Percentiles rank a stretch among this genome's conserved stretches.
These are phyloP conservation scores for Stichopus chloronotus DNA, from an alignment of 35 echinoderm and acorn worm species.

Conservation along the genomic window DNA sequence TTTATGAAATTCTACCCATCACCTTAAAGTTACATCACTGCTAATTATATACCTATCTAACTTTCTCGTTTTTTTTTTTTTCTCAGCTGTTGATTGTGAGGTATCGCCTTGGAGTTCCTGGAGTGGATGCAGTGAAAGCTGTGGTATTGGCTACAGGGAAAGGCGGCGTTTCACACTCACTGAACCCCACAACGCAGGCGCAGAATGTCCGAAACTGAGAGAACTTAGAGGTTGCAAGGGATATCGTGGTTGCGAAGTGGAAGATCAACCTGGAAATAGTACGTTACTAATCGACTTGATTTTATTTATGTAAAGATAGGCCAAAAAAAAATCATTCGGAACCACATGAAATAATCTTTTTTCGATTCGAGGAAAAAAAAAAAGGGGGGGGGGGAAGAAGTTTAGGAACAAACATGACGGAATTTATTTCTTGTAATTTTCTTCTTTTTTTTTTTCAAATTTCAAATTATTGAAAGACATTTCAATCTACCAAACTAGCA, in stretches of 20 bases:
- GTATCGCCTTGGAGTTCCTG: slow-evolving; percentile 82
- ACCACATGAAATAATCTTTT: too few species aligned
- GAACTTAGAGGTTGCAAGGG: slow-evolving; percentile 77
- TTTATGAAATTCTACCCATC: too few species aligned
- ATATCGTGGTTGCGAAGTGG: slow-evolving; percentile 56
- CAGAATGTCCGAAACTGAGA: slow-evolving; percentile 68
- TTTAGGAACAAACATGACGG: too few species aligned
- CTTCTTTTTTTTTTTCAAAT: too few species aligned
- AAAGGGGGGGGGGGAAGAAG: too few species aligned
- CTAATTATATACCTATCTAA: too few species aligned
- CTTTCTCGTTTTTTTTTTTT: background rate
- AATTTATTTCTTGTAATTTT: too few species aligned
- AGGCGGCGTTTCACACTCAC: slow-evolving; percentile 49
- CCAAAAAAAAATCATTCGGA: too few species aligned
- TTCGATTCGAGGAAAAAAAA: too few species aligned
- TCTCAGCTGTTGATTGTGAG: slow-evolving; percentile 85
- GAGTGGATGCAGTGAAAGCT: slow-evolving; percentile 81
- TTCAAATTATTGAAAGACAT: too few species aligned
- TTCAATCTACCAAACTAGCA: too few species aligned
- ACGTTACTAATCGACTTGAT: background rate
- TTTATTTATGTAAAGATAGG: background rate
- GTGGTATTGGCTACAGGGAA: slow-evolving; percentile 75
- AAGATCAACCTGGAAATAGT: slow-evolving; percentile 66
- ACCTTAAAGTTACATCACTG: too few species aligned
- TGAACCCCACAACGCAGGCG: slow-evolving; percentile 66